Conservation (phyloP, 2,797 vertebrate species). For the Poecilia velifera region DNA sequence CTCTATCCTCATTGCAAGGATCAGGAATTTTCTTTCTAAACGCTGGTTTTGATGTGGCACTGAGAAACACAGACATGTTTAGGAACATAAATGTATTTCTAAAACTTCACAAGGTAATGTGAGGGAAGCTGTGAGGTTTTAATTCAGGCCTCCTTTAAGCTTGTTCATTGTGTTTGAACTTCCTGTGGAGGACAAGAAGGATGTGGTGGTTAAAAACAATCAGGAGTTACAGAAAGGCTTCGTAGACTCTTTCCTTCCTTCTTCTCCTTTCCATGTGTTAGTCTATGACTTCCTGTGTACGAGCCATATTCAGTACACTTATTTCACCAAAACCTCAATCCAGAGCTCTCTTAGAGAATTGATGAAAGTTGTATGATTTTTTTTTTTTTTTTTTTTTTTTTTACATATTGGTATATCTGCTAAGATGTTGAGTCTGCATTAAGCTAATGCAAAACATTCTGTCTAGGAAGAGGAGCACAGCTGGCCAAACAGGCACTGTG, state of each 20-base stretch:
- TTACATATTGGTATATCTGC: neutral
- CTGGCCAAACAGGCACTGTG: slow-evolving; percentile 35
- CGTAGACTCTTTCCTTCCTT: slow-evolving; percentile 15
- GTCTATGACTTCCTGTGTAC: slow-evolving; percentile 10
- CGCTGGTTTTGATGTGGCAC: neutral
- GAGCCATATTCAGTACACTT: neutral
- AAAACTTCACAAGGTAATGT: neutral
- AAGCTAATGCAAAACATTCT: neutral
- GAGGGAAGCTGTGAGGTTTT: neutral
- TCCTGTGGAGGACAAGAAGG: neutral
- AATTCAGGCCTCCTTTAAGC: neutral
- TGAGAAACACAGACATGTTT: neutral
- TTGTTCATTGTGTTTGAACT: slow-evolving; percentile 1
- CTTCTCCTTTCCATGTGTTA: slow-evolving; percentile 5
- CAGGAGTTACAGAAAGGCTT: slow-evolving; percentile 2
- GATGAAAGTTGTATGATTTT: neutral
- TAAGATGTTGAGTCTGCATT: neutral
- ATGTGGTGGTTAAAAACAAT: slow-evolving; percentile 22
- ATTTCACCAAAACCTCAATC: neutral
- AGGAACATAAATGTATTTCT: neutral
- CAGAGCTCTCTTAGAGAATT: neutral
- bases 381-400: neutral
- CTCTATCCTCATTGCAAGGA: slow-evolving; percentile 7
- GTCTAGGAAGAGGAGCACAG: slow-evolving; percentile 23
- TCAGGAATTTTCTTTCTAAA: neutral